Evolutionary conservation across 2,113 vertebrate genomes (phyloP).

Genomic region (Eonycteris spelaea): DNA sequence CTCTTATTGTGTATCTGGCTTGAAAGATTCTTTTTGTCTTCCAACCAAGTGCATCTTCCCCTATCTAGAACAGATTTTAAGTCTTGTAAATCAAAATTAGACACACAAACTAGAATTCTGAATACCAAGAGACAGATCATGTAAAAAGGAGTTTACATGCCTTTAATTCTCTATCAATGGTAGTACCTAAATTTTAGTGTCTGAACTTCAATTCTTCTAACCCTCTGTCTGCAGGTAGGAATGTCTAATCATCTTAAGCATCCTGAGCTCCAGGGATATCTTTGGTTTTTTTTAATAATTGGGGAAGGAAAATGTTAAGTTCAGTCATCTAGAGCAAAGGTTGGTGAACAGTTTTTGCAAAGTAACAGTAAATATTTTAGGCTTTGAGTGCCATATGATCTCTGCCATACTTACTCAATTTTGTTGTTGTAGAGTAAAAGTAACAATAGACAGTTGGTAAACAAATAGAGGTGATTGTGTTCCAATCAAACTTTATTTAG

Average conservation of each 20-base stretch:
- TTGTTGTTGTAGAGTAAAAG: background rate
- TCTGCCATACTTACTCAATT: background rate
- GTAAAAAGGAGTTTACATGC: background rate
- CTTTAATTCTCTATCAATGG: background rate
- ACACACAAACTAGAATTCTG: background rate
- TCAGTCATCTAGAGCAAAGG: background rate
- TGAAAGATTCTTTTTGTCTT: constrained; percentile 13
- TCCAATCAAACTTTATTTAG: background rate
- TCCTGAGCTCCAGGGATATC: background rate
- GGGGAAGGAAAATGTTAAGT: background rate
- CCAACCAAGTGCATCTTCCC: background rate
- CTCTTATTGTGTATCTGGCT: background rate
- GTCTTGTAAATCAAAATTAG: constrained; percentile 32
- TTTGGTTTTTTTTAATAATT: background rate
- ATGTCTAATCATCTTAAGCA: background rate
- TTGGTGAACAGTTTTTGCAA: background rate
- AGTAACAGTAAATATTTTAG: background rate
- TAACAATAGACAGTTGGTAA: background rate
- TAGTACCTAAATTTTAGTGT: background rate
- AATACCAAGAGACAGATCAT: background rate
- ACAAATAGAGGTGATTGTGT: background rate
- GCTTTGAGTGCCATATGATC: background rate
- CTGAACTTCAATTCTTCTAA: background rate
- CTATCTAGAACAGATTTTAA: background rate
- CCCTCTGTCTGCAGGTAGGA: background rate